Conservation (phyloP, 2,797 vertebrate genomes). For the Neostethus bicornis region DNA sequence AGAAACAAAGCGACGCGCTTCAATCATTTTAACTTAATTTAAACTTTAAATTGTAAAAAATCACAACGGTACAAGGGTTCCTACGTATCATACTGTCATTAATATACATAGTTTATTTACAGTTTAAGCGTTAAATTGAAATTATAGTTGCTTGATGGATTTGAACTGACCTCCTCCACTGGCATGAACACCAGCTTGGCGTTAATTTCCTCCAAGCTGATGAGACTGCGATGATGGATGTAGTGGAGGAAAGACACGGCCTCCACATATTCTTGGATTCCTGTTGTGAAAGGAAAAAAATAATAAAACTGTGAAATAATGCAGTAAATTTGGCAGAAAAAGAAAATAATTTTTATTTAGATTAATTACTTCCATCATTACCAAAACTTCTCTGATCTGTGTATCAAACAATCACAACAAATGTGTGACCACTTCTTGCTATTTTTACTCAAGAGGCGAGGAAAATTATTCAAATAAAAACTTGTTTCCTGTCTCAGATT, state of each 20-base stretch:
- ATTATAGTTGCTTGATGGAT: conserved; percentile 21
- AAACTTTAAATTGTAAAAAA: neutral
- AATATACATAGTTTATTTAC: too few species aligned
- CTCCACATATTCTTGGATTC: conserved; percentile 97
- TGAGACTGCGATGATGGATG: conserved; percentile 90
- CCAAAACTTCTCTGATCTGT: conserved; percentile 4
- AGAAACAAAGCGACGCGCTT: neutral
- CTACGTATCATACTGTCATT: too few species aligned
- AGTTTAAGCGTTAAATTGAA: neutral
- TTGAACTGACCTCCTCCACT: conserved; percentile 52
- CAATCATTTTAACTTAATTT: neutral
- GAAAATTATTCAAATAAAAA: conserved; percentile 60
- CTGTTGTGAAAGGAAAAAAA: too few species aligned
- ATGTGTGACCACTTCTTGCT: conserved; percentile 39
- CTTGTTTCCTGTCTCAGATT: conserved; percentile 56
- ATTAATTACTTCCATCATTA: neutral
- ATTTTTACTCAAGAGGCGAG: conserved; percentile 45
- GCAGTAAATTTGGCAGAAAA: too few species aligned
- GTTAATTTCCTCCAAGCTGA: conserved; percentile 96
- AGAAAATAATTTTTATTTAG: neutral
- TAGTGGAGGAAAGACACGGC: conserved; percentile 96
- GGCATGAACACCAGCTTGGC: conserved; percentile 87
- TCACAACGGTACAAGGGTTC: too few species aligned
- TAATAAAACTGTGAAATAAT: too few species aligned
- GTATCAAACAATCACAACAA: conserved; percentile 20